Evolutionary conservation across 2,797 vertebrate species (phyloP).

Genomic region (Tarsius wallacei): DNA sequence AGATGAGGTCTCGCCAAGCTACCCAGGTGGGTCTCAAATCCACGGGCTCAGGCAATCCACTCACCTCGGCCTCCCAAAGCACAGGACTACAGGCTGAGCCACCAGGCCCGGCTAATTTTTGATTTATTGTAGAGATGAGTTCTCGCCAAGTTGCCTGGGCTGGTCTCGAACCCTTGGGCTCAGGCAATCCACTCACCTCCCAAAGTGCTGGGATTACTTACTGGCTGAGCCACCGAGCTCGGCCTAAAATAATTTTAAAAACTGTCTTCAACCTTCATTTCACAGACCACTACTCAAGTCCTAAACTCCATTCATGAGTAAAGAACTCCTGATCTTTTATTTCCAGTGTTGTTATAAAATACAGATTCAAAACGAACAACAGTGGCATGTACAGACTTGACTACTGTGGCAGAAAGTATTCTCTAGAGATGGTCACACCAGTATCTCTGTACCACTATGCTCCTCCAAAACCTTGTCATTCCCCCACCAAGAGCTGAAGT

Average conservation of each 20-base stretch:
- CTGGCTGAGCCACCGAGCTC: too few species aligned
- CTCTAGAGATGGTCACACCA: neutral
- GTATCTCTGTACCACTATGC: neutral
- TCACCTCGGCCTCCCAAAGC: too few species aligned
- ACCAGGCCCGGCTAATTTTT: too few species aligned
- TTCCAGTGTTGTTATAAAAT: conserved; percentile 40
- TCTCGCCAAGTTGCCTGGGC: too few species aligned
- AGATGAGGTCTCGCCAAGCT: too few species aligned
- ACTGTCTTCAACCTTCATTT: neutral
- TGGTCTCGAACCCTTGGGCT: too few species aligned
- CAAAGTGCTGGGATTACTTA: too few species aligned
- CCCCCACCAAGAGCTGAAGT: neutral
- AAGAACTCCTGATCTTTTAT: conserved; percentile 40
- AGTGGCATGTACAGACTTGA: neutral
- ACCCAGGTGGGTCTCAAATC: too few species aligned
- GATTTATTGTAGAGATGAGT: too few species aligned
- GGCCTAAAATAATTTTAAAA: neutral
- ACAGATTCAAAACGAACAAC: conserved; percentile 13
- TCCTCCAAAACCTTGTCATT: neutral
- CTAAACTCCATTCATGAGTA: conserved; percentile 5
- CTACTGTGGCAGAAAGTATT: neutral
- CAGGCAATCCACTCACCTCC: too few species aligned
- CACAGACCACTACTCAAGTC: neutral
- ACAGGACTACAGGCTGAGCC: too few species aligned
- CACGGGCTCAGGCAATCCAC: too few species aligned